Evolutionary conservation across 2,797 vertebrate genomes (phyloP).

Genomic region (Chiloscyllium punctatum): DNA sequence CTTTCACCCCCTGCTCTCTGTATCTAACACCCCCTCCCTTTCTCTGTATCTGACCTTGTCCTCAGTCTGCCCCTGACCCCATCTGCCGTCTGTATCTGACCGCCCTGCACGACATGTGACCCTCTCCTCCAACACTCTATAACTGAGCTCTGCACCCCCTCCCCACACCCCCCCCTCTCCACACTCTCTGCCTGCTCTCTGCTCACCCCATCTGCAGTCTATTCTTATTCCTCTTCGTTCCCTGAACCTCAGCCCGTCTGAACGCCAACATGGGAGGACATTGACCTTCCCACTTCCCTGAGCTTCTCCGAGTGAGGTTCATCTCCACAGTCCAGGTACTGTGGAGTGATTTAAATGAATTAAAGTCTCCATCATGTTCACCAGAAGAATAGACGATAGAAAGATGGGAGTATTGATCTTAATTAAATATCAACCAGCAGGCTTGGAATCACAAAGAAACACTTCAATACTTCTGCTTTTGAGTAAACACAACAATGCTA

Average conservation of each 20-base stretch:
- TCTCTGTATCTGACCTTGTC: too few species aligned
- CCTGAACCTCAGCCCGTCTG: too few species aligned
- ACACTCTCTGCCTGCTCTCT: too few species aligned
- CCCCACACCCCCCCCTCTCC: too few species aligned
- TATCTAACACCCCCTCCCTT: background rate
- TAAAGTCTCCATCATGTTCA: background rate
- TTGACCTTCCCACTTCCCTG: background rate
- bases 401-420: background rate
- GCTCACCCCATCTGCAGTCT: too few species aligned
- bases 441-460: background rate
- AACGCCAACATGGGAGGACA: too few species aligned
- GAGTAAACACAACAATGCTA: background rate
- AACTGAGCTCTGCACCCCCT: too few species aligned
- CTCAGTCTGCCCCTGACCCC: background rate
- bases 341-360: background rate
- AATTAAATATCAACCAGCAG: background rate
- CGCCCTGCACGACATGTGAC: too few species aligned
- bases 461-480: background rate
- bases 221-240: too few species aligned
- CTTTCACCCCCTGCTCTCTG: background rate
- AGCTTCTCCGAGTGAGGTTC: background rate
- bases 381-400: background rate
- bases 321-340: background rate
- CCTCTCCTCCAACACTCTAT: too few species aligned
- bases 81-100: background rate